Conservation (phyloP, 2,113 vertebrate species). For the Leiothrix lutea region DNA sequence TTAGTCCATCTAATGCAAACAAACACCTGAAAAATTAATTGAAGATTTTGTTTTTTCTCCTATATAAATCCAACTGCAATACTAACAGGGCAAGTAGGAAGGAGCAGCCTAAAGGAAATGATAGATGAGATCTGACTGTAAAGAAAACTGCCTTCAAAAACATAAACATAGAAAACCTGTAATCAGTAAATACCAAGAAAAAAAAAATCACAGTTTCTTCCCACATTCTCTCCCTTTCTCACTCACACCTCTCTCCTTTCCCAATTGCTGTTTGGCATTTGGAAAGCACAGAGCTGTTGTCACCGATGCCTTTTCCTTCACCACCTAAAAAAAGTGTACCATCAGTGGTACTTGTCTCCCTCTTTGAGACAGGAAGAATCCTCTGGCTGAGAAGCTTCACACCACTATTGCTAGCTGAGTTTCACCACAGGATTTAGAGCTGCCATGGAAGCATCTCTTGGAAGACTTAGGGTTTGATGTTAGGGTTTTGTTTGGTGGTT, state of each 20-base stretch:
- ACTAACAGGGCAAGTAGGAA: background rate
- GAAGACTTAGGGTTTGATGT: background rate
- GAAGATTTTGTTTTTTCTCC: background rate
- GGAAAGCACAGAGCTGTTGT: background rate
- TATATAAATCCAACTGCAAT: background rate
- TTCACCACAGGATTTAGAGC: background rate
- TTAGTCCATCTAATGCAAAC: background rate
- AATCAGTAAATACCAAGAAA: background rate
- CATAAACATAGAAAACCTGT: background rate
- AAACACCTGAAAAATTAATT: background rate
- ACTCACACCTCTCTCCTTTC: background rate
- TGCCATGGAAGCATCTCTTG: background rate
- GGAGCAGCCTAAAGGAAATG: background rate
- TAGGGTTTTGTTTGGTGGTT: background rate
- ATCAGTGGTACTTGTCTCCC: background rate
- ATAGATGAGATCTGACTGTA: background rate
- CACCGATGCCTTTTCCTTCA: background rate
- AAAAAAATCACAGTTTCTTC: background rate
- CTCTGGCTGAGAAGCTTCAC: background rate
- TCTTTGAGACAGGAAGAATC: background rate
- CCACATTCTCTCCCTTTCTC: background rate
- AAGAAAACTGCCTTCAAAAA: background rate
- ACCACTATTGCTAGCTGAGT: background rate
- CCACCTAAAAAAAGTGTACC: background rate
- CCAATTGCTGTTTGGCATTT: accelerated